Evolutionary conservation across 2,888 invertebrate species (phyloP).

Genomic region (Tiphia femorata): DNA sequence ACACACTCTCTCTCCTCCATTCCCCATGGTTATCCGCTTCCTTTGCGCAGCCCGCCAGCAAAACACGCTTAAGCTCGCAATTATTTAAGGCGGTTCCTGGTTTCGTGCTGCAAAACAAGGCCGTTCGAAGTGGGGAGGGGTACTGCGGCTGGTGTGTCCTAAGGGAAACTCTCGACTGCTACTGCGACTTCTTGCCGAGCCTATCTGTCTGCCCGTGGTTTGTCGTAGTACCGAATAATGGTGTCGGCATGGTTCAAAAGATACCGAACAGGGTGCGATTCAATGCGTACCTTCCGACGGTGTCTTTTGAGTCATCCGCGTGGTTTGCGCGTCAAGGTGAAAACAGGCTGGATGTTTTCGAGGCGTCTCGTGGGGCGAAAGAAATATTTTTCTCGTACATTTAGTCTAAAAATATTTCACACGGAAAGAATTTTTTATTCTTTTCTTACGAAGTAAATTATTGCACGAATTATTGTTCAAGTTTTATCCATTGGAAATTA

Average conservation of each 20-base stretch:
- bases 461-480: too few species aligned
- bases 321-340: too few species aligned
- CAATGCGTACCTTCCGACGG: too few species aligned
- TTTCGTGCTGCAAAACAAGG: constrained; percentile 47
- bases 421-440: too few species aligned
- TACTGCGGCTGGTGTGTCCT: too few species aligned
- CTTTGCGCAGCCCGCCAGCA: constrained; percentile 30
- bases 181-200: constrained; percentile 39
- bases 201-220: constrained; percentile 17
- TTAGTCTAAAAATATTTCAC: too few species aligned
- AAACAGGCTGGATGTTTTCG: too few species aligned
- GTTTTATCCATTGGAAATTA: too few species aligned
- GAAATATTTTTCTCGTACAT: too few species aligned
- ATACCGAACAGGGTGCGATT: not conserved
- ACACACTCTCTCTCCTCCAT: not conserved
- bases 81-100: constrained; percentile 56
- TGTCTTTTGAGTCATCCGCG: too few species aligned
- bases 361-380: too few species aligned
- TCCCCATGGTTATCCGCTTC: constrained; percentile 20
- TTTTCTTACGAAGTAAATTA: too few species aligned
- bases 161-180: constrained; percentile 51
- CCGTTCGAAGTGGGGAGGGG: constrained; percentile 34
- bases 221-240: constrained; percentile 19
- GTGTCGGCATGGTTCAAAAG: constrained; percentile 8
- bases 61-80: constrained; percentile 51